Evolutionary conservation across 1,140 invertebrate species (phyloP).

Genomic region (Neodiprion lecontei): DNA sequence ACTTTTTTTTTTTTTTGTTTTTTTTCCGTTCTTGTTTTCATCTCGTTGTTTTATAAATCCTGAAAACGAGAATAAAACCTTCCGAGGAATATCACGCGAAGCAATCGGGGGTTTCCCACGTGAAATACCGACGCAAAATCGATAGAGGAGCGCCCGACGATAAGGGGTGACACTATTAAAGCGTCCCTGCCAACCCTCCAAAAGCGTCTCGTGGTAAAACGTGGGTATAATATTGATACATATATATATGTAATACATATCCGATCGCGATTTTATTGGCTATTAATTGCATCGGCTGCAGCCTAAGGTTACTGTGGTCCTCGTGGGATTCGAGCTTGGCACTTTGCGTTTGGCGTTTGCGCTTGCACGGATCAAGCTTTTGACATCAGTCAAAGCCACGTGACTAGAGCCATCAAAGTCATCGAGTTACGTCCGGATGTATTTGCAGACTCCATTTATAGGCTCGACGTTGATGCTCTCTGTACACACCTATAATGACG

Average conservation of each 20-base stretch:
- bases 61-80: no score
- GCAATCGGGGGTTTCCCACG: neutral
- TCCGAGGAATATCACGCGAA: no score
- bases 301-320: neutral
- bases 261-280: neutral
- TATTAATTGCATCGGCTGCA: neutral
- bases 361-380: neutral
- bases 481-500: neutral
- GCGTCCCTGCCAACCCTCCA: neutral
- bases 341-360: neutral
- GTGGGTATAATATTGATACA: neutral
- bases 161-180: constrained; percentile 7
- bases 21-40: no score
- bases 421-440: neutral
- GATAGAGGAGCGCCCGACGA: neutral
- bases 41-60: neutral
- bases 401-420: neutral
- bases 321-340: neutral
- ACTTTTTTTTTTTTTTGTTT: no score
- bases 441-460: no score
- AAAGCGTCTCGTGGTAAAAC: neutral
- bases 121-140: constrained; percentile 2
- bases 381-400: neutral
- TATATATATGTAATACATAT: neutral
- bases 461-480: no score